Evolutionary conservation across 1,140 invertebrate species (phyloP), one percentile per base, ranked within the genome.

Genomic region (Mamestra configurata): DNA sequence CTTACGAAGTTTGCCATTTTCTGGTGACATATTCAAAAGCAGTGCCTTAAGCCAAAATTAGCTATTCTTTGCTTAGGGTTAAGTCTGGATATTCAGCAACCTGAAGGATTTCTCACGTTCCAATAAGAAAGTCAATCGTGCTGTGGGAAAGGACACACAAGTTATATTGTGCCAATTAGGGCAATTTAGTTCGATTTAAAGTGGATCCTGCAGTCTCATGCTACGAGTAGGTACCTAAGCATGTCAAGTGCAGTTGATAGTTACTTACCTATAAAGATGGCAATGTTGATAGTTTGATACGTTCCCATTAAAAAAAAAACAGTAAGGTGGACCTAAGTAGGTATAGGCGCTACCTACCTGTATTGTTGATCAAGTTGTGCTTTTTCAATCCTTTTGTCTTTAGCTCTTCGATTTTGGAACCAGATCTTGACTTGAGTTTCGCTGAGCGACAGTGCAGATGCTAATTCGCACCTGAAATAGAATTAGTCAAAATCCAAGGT

Each of bases 381-480:
- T 88, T 99, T 99, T 89, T 99, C 98, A 78, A 99, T 98, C 64
- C 98, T 96, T 94, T 99, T 99, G 88, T 99, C 98, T 93, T 99
- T 99, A 8, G 98, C 98, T 82, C 98, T 95, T 61, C 98, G 96
- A 93, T 99, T 99, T 94, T 99, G 99, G 90, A 99, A 99, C 99
- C 99, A 99, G 80, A 99, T 99, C 95, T 99, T 99, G 68, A 99
- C 98, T 95, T 98, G 98, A 0, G 98, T 99, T 93, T 99, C 99
- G 2, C 98, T 98, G 7, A 99, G 95, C 59, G 96, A 95, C 24
- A 99, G 92, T 0, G 97, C 96, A 79, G 98, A 97, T 0, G 99
- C 98, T 79, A 99, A 94, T 94, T 99, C 98, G 90, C 93, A 95
- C 71, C 93, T 94, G 83, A 20, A 89, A 90, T 37, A 59, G 35